These are phyloP conservation scores for Dissostichus mawsoni DNA, from an alignment of 2,113 vertebrate genomes.

Conservation along the genomic window DNA sequence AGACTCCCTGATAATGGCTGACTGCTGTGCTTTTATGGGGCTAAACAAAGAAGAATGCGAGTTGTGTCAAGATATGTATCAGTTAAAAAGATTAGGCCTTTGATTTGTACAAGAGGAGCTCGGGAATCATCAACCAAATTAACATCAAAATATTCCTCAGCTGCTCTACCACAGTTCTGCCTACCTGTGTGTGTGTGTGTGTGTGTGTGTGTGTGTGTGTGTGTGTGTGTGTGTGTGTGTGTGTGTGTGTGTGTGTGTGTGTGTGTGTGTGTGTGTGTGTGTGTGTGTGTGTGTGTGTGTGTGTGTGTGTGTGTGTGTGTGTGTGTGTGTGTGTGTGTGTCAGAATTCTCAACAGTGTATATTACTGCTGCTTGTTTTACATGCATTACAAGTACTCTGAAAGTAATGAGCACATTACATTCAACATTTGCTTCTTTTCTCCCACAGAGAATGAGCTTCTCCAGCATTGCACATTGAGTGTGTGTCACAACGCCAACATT, in stretches of 20 bases:
- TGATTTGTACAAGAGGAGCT: constrained; percentile 48
- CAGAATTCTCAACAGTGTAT: background rate
- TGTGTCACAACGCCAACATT: background rate
- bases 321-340: background rate
- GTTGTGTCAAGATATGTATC: constrained; percentile 41
- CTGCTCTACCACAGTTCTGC: background rate
- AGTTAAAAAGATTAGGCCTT: constrained; percentile 45
- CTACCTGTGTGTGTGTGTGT: too few species aligned
- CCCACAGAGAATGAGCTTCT: background rate
- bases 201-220: too few species aligned
- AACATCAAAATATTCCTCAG: constrained; percentile 33
- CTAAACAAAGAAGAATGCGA: background rate
- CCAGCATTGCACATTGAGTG: background rate
- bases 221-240: background rate
- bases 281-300: too few species aligned
- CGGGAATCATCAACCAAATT: constrained; percentile 44
- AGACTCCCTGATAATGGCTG: constrained; percentile 3
- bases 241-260: background rate
- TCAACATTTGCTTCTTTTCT: background rate
- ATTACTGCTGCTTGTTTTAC: background rate
- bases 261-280: background rate
- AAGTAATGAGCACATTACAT: background rate
- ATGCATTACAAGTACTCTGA: background rate
- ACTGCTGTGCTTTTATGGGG: constrained; percentile 13
- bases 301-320: too few species aligned